A percentile compares a stretch with the other conserved stretches of the same genome.
Evolutionary conservation across 1,140 invertebrate species (phyloP).

Genomic region (Drosophila teissieri): DNA sequence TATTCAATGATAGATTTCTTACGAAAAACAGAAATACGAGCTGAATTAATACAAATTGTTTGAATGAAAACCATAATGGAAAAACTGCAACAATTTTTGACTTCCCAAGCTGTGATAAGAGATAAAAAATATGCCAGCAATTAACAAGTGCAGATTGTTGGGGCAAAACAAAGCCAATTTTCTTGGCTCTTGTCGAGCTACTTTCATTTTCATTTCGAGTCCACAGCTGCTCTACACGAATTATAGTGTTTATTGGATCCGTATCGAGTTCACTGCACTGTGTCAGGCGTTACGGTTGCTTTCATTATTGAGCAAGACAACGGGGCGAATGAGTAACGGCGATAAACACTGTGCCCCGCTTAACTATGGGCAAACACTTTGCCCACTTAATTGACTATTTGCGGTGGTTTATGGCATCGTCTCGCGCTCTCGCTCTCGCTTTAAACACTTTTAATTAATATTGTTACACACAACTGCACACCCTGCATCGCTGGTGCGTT

Average conservation of each 20-base stretch:
- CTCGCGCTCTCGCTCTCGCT: slow-evolving; percentile 45
- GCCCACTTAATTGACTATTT: slow-evolving; percentile 67
- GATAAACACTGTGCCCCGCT: slow-evolving; percentile 17
- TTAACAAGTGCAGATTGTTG: neutral
- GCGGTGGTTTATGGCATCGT: slow-evolving; percentile 48
- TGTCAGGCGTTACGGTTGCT: slow-evolving; percentile 37
- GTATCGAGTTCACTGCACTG: slow-evolving; percentile 35
- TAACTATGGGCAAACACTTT: slow-evolving; percentile 48
- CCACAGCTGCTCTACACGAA: slow-evolving; percentile 14
- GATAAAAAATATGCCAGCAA: neutral
- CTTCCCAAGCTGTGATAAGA: neutral
- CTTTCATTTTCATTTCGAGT: slow-evolving; percentile 45
- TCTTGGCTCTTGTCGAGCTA: slow-evolving; percentile 1
- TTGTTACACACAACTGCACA: slow-evolving; percentile 58
- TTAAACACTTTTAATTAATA: slow-evolving; percentile 79
- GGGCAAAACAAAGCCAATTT: slow-evolving; percentile 1
- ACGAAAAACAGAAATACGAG: too few species aligned
- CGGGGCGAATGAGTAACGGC: slow-evolving; percentile 7
- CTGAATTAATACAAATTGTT: neutral
- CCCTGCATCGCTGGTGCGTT: slow-evolving; percentile 33
- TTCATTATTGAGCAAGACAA: slow-evolving; percentile 23
- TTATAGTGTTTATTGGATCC: slow-evolving; percentile 46
- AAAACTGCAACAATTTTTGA: neutral
- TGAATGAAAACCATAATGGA: neutral
- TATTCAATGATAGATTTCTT: neutral